Base-by-base conservation (phyloP, 2,888 invertebrate species). In the Pheosia gnoma region DNA sequence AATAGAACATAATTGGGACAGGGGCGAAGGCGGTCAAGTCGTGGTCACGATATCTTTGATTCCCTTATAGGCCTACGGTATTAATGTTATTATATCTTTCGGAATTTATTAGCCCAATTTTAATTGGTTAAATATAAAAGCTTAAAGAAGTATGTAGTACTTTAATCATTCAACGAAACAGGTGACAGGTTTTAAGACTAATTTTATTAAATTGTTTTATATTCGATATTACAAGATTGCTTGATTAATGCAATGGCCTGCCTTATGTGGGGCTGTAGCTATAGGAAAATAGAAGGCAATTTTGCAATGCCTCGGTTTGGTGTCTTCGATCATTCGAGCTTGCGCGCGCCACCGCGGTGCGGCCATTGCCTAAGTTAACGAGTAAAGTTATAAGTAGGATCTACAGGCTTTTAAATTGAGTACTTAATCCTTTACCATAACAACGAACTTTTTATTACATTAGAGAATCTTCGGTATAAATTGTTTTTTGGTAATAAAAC, bases 361-460 rank as follows among this genome's bases (percentile, higher is more conserved):
- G 41, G 56, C 41, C 56, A 41, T 56, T 55, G 59, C 63, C 66
- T 52, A 49, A 62, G 67, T 63, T 79, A 79, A 77, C 72, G 78
- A 79, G 78, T 70, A 77, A 79, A 78, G 79, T 78, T 78, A 64
- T 77, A 74, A 74, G 76, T 66, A 72, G 68, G 73, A 75, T 72
- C 67, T 74, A 65, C 64, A 62, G 57, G 66, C 61, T 70, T 71
- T 74, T 58, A 70, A 76, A 71, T 75, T 70, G 68, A 71, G 74
- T 68, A 41, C 41, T 41, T 56, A 76, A 74, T 68, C 66, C 71
- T 67, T 68, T 71, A 60, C 56, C 63, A 61, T 61, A 66, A 70
- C 71, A 66, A 70, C 71, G 62, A 65, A 71, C 63, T 66, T 65
- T 73, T 74, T 68, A 66, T 62, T 56, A 58, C 59, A 68, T 65